Percentiles rank a stretch among this genome's conserved stretches.
Evolutionary conservation across 2,797 vertebrate species (phyloP).

Genomic region (Florisuga fusca): DNA sequence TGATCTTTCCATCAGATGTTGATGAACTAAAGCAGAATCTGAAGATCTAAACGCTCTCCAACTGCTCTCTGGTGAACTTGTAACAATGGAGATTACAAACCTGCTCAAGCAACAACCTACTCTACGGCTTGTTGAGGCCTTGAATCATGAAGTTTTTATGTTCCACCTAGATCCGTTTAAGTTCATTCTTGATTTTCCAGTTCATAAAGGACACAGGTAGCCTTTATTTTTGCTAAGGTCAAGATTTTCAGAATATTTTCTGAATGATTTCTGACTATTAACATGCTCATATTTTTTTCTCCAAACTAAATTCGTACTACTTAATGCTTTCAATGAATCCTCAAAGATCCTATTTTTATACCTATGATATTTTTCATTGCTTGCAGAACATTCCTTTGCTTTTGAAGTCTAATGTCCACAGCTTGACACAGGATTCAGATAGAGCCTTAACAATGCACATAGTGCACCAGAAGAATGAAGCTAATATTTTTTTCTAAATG

Average conservation of each 20-base stretch:
- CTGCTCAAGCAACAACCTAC: neutral
- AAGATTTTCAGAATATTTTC: neutral
- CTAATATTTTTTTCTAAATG: neutral
- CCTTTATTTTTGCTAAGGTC: neutral
- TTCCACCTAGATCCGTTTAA: neutral
- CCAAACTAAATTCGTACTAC: neutral
- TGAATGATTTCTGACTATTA: neutral
- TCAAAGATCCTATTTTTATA: neutral
- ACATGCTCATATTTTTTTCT: neutral
- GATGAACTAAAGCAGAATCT: neutral
- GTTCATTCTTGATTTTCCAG: neutral
- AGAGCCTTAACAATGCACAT: neutral
- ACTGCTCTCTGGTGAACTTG: neutral
- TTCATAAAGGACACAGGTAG: neutral
- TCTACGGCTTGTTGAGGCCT: neutral
- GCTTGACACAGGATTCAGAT: neutral
- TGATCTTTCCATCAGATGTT: neutral
- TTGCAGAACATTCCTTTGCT: neutral
- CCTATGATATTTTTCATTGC: neutral
- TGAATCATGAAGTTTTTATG: neutral
- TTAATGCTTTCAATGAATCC: neutral
- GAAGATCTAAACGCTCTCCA: neutral
- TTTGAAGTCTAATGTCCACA: neutral
- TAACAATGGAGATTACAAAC: neutral
- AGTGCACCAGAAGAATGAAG: neutral